Conservation (phyloP, 2,113 vertebrate species). For the Cichladusa arquata region DNA sequence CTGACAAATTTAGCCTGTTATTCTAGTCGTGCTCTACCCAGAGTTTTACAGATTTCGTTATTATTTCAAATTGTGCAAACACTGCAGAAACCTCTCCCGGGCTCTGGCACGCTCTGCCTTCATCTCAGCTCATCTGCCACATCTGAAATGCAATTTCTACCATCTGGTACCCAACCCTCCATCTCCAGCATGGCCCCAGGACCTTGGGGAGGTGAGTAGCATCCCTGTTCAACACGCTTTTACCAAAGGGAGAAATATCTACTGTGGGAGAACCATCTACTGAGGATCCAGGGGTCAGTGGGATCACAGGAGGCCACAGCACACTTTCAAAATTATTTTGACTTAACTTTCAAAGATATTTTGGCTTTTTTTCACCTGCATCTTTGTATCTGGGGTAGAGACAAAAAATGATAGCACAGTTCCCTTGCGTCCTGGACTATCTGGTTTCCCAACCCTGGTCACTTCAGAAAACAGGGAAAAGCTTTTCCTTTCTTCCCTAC, state of each 20-base stretch:
- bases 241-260: neutral
- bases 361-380: neutral
- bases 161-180: neutral
- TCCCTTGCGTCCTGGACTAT: neutral
- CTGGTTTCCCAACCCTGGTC: neutral
- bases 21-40: slow-evolving; percentile 30
- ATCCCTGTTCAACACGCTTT: neutral
- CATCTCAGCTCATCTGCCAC: slow-evolving; percentile 14
- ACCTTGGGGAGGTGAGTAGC: neutral
- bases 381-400: neutral
- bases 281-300: neutral
- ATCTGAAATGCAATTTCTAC: neutral
- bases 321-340: neutral
- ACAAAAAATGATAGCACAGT: neutral
- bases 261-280: neutral
- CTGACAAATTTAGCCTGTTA: slow-evolving; percentile 50
- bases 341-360: neutral
- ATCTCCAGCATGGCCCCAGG: neutral
- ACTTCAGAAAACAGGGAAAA: neutral
- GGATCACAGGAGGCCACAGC: neutral
- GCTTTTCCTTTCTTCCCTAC: neutral
- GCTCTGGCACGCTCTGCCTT: neutral
- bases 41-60: slow-evolving; percentile 59
- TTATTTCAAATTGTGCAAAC: slow-evolving; percentile 58
- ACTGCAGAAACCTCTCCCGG: neutral